A percentile compares a stretch with the other conserved stretches of the same genome.
phyloP scores from a whole-genome alignment of 2,888 invertebrate genomes.

The Drosophila tanythrix region DNA sequence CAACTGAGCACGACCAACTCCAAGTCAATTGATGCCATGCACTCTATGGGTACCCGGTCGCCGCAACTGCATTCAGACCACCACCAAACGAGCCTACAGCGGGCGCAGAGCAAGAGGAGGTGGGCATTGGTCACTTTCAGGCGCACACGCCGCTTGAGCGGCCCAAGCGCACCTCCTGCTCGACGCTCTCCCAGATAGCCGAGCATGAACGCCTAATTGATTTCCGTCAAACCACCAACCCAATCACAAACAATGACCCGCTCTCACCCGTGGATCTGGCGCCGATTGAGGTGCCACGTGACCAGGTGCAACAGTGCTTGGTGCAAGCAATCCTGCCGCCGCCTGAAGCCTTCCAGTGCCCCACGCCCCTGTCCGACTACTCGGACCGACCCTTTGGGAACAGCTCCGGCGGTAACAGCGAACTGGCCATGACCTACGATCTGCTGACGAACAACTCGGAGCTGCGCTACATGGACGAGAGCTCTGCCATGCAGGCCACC shows the following conservation, averaged over 20 bases:
- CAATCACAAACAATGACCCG: conserved; percentile 61
- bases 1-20: conserved; percentile 79
- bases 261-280: conserved; percentile 83
- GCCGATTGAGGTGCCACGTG: conserved; percentile 82
- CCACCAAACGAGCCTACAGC: conserved; percentile 54
- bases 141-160: conserved; percentile 88
- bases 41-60: conserved; percentile 64
- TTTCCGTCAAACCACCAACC: conserved; percentile 44
- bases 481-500: conserved; percentile 91
- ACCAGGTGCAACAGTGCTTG: conserved; percentile 84
- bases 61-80: conserved; percentile 26
- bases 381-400: conserved; percentile 88
- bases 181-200: conserved; percentile 80
- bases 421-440: conserved; percentile 89
- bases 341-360: conserved; percentile 90
- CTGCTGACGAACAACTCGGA: conserved; percentile 94
- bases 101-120: conserved; percentile 83
- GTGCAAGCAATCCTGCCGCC: conserved; percentile 91
- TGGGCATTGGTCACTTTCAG: conserved; percentile 85
- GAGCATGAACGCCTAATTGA: conserved; percentile 78
- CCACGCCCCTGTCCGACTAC: conserved; percentile 87
- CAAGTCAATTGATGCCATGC: conserved; percentile 81
- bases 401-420: conserved; percentile 86
- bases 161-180: conserved; percentile 86
- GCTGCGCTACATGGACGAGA: conserved; percentile 95